These are phyloP conservation scores for Tetrax tetrax DNA, from an alignment of 2,113 vertebrate species.

Conservation along the genomic window DNA sequence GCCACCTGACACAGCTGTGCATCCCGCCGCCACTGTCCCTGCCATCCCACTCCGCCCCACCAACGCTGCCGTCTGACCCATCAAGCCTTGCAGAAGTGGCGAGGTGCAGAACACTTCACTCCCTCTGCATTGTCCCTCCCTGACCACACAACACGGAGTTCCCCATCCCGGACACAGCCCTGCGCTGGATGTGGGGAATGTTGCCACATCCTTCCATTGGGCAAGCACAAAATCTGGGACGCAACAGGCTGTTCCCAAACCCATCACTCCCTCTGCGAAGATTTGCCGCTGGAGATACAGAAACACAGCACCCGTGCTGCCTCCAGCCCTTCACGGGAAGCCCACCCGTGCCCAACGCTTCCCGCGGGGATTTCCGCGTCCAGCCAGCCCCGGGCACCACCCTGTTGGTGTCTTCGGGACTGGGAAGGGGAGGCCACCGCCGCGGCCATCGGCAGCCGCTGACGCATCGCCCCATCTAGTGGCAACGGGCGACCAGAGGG, in stretches of 20 bases:
- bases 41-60: fast-evolving
- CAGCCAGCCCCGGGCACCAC: not conserved
- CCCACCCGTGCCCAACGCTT: fast-evolving
- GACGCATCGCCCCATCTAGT: conserved; percentile 62
- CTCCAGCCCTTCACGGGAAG: not conserved
- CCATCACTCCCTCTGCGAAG: fast-evolving
- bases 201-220: not conserved
- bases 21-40: no score
- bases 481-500: not conserved
- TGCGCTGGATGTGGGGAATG: not conserved
- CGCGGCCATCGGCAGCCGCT: not conserved
- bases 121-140: not conserved
- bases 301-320: fast-evolving
- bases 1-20: no score
- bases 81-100: not conserved
- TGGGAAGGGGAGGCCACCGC: fast-evolving
- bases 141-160: fast-evolving
- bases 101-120: not conserved
- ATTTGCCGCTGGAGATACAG: not conserved
- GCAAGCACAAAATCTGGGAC: not conserved
- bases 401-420: fast-evolving
- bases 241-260: not conserved
- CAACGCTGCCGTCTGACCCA: not conserved
- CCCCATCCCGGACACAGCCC: fast-evolving
- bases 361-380: fast-evolving